phyloP scores from a whole-genome alignment of 2,797 vertebrate species.

The Rhinella marina region DNA sequence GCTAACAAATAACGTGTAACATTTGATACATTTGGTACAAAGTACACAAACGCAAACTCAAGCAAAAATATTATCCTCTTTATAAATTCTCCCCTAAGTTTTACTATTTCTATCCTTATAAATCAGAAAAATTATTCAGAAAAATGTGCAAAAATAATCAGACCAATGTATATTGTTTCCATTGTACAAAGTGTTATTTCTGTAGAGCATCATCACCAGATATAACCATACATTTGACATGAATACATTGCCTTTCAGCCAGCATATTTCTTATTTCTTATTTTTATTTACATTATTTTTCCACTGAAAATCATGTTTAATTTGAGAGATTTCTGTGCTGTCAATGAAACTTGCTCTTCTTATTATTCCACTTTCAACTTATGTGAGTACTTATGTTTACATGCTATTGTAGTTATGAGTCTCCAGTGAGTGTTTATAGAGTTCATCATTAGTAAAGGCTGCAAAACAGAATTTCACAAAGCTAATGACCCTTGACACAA shows the following conservation, averaged over 20 bases:
- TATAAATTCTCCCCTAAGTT: too few species aligned
- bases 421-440: constrained; percentile 35
- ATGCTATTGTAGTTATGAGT: constrained; percentile 48
- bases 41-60: too few species aligned
- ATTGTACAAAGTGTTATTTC: not conserved
- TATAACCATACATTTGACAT: not conserved
- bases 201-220: not conserved
- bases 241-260: not conserved
- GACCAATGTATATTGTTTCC: too few species aligned
- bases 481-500: constrained; percentile 45
- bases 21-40: too few species aligned
- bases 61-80: too few species aligned
- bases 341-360: not conserved
- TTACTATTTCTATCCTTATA: too few species aligned
- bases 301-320: not conserved
- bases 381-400: constrained; percentile 37
- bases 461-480: constrained; percentile 45
- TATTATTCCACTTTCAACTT: constrained; percentile 40
- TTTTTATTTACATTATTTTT: not conserved
- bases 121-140: too few species aligned
- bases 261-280: not conserved
- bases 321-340: constrained; percentile 7
- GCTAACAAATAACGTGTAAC: too few species aligned
- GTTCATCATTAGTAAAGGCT: constrained; percentile 46
- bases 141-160: too few species aligned